phyloP scores from a whole-genome alignment of 2,113 vertebrate genomes.

The Brachypteracias leptosomus region DNA sequence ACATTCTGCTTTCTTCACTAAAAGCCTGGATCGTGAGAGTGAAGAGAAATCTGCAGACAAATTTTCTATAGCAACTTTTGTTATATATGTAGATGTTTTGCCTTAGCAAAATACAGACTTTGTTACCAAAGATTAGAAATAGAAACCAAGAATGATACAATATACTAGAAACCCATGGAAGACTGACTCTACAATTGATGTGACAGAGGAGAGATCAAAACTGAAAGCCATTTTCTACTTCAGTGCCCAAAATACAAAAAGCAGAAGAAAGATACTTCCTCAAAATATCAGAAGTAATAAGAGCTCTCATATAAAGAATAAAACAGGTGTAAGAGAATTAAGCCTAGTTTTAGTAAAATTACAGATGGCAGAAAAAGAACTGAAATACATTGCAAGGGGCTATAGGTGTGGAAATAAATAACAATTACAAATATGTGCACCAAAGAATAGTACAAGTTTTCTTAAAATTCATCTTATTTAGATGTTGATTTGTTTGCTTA shows the following conservation, averaged over 20 bases:
- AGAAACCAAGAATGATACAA: not conserved
- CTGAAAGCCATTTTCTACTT: slow-evolving; percentile 58
- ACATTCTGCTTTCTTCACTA: not conserved
- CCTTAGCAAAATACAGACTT: not conserved
- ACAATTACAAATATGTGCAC: not conserved
- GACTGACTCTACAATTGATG: slow-evolving; percentile 5
- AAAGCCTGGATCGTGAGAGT: not conserved
- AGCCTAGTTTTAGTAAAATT: not conserved
- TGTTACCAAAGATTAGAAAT: not conserved
- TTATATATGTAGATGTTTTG: not conserved
- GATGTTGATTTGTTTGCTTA: not conserved
- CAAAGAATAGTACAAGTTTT: not conserved
- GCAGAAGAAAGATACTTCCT: slow-evolving; percentile 4
- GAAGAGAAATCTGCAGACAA: not conserved
- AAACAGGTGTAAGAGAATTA: slow-evolving; percentile 1
- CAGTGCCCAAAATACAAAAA: slow-evolving; percentile 34
- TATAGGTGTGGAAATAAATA: not conserved
- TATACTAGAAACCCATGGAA: not conserved
- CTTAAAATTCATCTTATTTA: not conserved
- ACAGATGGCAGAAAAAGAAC: not conserved
- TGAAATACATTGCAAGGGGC: not conserved
- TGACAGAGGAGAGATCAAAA: slow-evolving; percentile 13
- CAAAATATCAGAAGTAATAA: not conserved
- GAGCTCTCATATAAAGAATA: not conserved
- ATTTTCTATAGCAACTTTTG: not conserved